A percentile compares a stretch with the other conserved stretches of the same genome.
These are phyloP conservation scores for Drosophila nannoptera DNA, from an alignment of 1,140 invertebrate genomes.

Conservation along the genomic window DNA sequence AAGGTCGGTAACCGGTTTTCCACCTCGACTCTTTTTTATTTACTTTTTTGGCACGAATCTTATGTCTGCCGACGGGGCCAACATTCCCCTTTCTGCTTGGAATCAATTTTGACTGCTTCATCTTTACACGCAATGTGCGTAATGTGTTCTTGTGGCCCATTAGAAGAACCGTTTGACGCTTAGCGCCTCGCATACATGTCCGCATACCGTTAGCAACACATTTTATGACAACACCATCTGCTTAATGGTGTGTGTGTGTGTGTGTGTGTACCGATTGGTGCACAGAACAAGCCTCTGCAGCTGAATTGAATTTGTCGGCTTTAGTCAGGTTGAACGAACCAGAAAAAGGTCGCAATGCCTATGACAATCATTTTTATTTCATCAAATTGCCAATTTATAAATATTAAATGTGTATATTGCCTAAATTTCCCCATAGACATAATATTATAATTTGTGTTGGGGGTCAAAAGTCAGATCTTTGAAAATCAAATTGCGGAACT, in stretches of 20 bases:
- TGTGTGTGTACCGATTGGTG: conserved; percentile 45
- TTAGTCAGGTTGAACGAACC: conserved; percentile 60
- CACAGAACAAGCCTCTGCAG: conserved; percentile 23
- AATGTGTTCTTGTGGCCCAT: conserved; percentile 44
- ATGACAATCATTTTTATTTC: conserved; percentile 24
- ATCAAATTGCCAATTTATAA: conserved; percentile 24
- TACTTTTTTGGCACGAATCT: conserved; percentile 35
- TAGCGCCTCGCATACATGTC: conserved; percentile 63
- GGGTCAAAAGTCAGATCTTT: too few relatives aligned
- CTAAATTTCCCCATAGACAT: too few relatives aligned
- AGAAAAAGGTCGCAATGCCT: conserved; percentile 60
- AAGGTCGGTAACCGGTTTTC: conserved; percentile 72
- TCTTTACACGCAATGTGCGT: conserved; percentile 44
- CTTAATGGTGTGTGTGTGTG: conserved; percentile 11
- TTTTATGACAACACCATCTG: conserved; percentile 37
- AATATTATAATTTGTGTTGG: too few relatives aligned
- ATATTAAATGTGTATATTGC: background rate
- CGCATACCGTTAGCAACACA: conserved; percentile 50
- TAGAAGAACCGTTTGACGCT: conserved; percentile 55
- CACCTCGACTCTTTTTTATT: conserved; percentile 18
- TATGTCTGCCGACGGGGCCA: conserved; percentile 21
- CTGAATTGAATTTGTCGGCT: conserved; percentile 56
- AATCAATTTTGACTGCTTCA: conserved; percentile 44
- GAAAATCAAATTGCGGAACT: conserved; percentile 22
- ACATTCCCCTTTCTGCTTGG: conserved; percentile 29